Conservation (phyloP, 2,113 vertebrate species). For the Formicarius rufipectus region DNA sequence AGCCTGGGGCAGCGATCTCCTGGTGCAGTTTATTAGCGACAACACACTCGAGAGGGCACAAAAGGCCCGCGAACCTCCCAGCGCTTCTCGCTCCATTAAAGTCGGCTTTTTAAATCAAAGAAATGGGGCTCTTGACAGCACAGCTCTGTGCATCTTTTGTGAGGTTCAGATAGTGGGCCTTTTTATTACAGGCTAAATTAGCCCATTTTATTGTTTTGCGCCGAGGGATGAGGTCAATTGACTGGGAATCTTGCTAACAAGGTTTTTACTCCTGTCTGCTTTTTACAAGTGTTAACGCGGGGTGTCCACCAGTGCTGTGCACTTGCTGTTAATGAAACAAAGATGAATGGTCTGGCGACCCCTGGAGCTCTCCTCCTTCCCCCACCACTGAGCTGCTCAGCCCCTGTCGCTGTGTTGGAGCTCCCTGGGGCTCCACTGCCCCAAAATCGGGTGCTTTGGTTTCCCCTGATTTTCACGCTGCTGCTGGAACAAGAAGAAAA, state of each 20-base stretch:
- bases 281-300: not conserved
- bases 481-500: not conserved
- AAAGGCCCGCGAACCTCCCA: not conserved
- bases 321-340: slow-evolving; percentile 2
- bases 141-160: slow-evolving; percentile 58
- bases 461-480: not conserved
- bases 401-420: not conserved
- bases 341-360: not conserved
- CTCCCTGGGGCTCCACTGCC: not conserved
- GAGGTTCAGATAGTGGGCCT: slow-evolving; percentile 1
- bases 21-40: not conserved
- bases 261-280: slow-evolving; percentile 32
- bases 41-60: slow-evolving; percentile 36
- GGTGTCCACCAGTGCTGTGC: not conserved
- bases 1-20: not conserved
- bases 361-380: not conserved
- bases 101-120: slow-evolving; percentile 42
- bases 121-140: slow-evolving; percentile 47
- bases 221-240: slow-evolving; percentile 57
- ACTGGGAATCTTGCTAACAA: slow-evolving; percentile 46
- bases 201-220: slow-evolving; percentile 22
- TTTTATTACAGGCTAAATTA: slow-evolving; percentile 35
- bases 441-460: accelerated
- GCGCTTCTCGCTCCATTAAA: not conserved
- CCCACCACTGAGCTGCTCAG: not conserved